Conservation (phyloP, 37 sponge, comb jelly and placozoan genomes). For the Bolinopsis microptera region DNA sequence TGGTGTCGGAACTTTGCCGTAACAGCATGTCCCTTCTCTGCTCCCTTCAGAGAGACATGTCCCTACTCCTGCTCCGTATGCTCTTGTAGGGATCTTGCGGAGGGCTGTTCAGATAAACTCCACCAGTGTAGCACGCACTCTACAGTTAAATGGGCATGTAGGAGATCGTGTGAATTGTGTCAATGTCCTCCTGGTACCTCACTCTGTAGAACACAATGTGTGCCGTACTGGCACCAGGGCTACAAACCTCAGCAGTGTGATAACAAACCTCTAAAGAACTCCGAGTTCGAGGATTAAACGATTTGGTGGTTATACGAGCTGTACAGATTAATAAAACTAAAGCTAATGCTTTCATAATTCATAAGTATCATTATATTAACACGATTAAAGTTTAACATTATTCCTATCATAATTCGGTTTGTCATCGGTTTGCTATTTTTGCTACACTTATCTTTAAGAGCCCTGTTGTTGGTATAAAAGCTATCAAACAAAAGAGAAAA, state of each 20-base stretch:
- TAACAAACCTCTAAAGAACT: not conserved
- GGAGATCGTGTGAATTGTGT: not conserved
- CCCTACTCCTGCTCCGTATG: conserved; percentile 22
- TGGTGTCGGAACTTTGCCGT: conserved; percentile 9
- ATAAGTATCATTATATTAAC: too few relatives aligned
- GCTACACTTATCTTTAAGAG: too few relatives aligned
- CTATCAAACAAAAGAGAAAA: too few relatives aligned
- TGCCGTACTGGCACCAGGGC: not conserved
- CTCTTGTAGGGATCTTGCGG: conserved; percentile 10
- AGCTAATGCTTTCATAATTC: too few relatives aligned
- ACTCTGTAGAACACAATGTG: conserved; percentile 17
- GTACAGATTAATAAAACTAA: too few relatives aligned
- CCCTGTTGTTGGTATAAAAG: too few relatives aligned
- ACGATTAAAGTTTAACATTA: too few relatives aligned
- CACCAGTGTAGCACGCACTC: not conserved
- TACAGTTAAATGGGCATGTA: not conserved
- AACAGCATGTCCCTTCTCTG: not conserved
- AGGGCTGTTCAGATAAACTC: not conserved
- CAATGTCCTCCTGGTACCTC: conserved; percentile 7
- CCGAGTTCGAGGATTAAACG: not conserved
- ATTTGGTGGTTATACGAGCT: too few relatives aligned
- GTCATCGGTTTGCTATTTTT: too few relatives aligned
- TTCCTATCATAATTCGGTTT: too few relatives aligned
- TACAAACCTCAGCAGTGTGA: not conserved
- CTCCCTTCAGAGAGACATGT: not conserved